These are phyloP conservation scores for Rugalucina vietnamica DNA, from an alignment of 2,888 invertebrate genomes.

Conservation along the genomic window DNA sequence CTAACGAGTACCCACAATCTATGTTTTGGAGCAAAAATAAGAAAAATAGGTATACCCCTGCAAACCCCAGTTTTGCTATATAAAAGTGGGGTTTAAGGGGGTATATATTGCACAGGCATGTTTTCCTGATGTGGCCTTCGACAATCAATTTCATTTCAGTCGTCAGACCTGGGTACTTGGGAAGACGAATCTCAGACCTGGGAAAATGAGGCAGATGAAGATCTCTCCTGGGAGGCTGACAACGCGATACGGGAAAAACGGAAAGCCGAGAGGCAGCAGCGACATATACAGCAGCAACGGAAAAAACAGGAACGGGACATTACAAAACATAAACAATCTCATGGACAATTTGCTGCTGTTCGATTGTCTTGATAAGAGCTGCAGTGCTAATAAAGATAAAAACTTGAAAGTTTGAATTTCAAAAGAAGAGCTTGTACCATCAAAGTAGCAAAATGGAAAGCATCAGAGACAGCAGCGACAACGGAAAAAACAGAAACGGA, in stretches of 20 bases:
- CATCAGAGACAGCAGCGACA: conserved; percentile 75
- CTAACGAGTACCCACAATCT: no score
- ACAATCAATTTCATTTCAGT: conserved; percentile 66
- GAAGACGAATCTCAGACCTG: conserved; percentile 77
- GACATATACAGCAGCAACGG: conserved; percentile 74
- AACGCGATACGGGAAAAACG: conserved; percentile 77
- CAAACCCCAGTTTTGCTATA: no score
- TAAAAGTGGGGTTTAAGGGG: no score
- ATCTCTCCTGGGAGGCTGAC: conserved; percentile 79
- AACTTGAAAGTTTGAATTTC: no score
- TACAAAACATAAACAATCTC: conserved; percentile 60
- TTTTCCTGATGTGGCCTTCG: no score
- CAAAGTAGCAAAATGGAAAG: conserved; percentile 73
- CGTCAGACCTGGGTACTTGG: conserved; percentile 77
- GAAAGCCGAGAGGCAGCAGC: conserved; percentile 71
- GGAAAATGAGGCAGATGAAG: conserved; percentile 74
- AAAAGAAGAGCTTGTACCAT: no score
- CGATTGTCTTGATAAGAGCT: conserved; percentile 71
- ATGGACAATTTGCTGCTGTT: conserved; percentile 71
- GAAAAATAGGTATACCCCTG: no score
- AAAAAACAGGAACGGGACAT: conserved; percentile 75
- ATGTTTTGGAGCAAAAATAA: no score
- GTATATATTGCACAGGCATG: no score
- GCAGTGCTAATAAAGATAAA: no score
- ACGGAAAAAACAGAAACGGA: conserved; percentile 73